A percentile compares a stretch with the other conserved stretches of the same genome.
These are phyloP conservation scores for Sparidentex hasta DNA, from an alignment of 2,797 vertebrate genomes.

Conservation along the genomic window DNA sequence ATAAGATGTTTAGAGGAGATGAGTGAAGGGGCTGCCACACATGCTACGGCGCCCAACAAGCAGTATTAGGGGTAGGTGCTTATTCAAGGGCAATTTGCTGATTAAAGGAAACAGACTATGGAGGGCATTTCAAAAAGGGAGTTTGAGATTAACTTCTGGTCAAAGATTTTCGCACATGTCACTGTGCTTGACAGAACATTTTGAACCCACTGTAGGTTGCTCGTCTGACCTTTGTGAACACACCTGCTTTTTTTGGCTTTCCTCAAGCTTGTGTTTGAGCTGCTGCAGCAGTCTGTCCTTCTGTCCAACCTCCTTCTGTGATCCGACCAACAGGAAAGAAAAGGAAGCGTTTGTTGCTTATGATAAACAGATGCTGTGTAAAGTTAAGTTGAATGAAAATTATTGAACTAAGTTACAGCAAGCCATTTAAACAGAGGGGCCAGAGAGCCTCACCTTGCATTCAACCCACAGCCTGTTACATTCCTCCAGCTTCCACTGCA, in stretches of 20 bases:
- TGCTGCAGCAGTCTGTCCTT: conserved; percentile 94
- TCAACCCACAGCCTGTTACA: conserved; percentile 90
- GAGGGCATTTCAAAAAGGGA: background rate
- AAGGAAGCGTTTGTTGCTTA: background rate
- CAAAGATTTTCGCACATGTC: background rate
- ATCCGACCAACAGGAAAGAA: conserved; percentile 27
- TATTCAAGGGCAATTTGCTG: background rate
- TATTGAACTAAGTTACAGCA: background rate
- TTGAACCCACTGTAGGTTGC: background rate
- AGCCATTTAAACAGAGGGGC: background rate
- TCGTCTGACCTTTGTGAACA: background rate
- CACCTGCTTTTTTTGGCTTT: conserved; percentile 90
- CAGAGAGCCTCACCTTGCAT: conserved; percentile 88
- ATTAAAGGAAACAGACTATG: background rate
- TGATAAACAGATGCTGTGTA: background rate
- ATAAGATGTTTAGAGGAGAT: no score
- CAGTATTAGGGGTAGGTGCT: no score
- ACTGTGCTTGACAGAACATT: background rate
- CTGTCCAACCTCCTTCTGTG: conserved; percentile 93
- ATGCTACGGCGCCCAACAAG: no score
- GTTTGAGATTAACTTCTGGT: background rate
- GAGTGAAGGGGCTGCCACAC: no score
- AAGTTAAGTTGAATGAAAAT: background rate
- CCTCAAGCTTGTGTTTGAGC: conserved; percentile 92
- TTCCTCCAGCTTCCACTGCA: conserved; percentile 96